Base-by-base conservation (phyloP, 2,888 invertebrate species). In the Pegoplata infirma region DNA sequence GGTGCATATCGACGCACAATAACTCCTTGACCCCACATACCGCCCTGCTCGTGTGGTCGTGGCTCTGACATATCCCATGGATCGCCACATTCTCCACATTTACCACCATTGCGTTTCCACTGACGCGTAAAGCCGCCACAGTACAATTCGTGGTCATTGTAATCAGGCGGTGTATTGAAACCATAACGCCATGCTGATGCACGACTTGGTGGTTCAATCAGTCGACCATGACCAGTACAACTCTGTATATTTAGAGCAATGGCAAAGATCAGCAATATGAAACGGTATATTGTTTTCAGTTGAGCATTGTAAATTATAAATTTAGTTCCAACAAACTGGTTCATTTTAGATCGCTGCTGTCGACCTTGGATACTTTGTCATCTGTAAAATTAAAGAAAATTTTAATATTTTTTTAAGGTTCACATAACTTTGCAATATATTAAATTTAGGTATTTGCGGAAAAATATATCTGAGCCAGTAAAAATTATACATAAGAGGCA, bases 131-230 rank as follows among this genome's bases (percentile, higher is more conserved):
- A 96, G 8, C 97, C 97, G 0, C 97, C 97, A 87, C 97, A 97
- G 89, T 94, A 97, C 4, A 94, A 91, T 86, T 97, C 96, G 87
- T 96, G 94, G 89, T 97, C 97, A 88, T 97, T 96, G 90, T 96
- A 97, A 89, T 97, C 95, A 85, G 94, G 94, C 1, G 96, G 96
- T 1, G 96, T 96, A 87, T 94, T 92, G 89, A 97, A 97, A 73
- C 96, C 97, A 89, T 94, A 96, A 81, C 96, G 92, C 96, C 96
- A 97, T 85, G 96, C 96, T 0, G 95, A 94, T 5, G 96, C 95
- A 76, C 97, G 91, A 61, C 96, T 96, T 1, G 97, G 96, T 0
- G 97, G 97, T 86, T 97, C 96, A 73, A 96, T 90, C 47, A 90
- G 84, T 80, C 90, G 85, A 25, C 90, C 90, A 81, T 90, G 90